Conservation (phyloP, 35 echinoderm and acorn worm genomes). For the Ophiothrix spiculata region DNA sequence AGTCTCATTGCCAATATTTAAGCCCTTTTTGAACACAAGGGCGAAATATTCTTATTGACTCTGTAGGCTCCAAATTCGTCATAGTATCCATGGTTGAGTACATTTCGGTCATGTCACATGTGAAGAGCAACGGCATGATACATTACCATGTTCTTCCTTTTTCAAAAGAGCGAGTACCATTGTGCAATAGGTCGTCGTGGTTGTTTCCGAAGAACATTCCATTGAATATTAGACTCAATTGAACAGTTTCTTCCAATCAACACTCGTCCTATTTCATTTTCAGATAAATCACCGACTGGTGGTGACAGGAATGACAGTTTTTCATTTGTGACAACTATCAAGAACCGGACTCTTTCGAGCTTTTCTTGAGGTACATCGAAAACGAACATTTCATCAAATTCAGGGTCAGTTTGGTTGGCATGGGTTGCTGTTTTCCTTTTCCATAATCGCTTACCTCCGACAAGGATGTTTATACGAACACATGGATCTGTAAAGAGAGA, state of each 20-base stretch:
- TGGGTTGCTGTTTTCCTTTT: background rate
- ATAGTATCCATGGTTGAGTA: too few species aligned
- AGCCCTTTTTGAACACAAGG: too few species aligned
- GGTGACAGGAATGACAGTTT: background rate
- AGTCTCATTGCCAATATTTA: too few species aligned
- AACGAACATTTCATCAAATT: conserved; percentile 22
- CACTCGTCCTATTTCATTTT: conserved; percentile 18
- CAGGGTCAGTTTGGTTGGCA: conserved; percentile 1
- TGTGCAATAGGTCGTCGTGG: conserved; percentile 19
- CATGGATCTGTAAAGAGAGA: conserved; percentile 23
- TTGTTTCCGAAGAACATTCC: background rate
- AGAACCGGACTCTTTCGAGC: conserved; percentile 20
- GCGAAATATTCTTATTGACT: too few species aligned
- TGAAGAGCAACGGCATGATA: too few species aligned
- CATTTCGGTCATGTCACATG: too few species aligned
- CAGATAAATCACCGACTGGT: background rate
- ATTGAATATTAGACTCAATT: background rate
- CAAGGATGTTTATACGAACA: conserved; percentile 14
- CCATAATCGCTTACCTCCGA: background rate
- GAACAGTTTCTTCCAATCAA: conserved; percentile 26
- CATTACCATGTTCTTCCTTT: too few species aligned
- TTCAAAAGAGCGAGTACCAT: conserved; percentile 11
- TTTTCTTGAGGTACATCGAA: conserved; percentile 28
- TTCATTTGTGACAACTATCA: background rate
- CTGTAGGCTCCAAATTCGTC: too few species aligned